Evolutionary conservation across 1,140 invertebrate species (phyloP), one percentile per base, ranked within the genome.

Genomic region (Drosophila tropicalis): DNA sequence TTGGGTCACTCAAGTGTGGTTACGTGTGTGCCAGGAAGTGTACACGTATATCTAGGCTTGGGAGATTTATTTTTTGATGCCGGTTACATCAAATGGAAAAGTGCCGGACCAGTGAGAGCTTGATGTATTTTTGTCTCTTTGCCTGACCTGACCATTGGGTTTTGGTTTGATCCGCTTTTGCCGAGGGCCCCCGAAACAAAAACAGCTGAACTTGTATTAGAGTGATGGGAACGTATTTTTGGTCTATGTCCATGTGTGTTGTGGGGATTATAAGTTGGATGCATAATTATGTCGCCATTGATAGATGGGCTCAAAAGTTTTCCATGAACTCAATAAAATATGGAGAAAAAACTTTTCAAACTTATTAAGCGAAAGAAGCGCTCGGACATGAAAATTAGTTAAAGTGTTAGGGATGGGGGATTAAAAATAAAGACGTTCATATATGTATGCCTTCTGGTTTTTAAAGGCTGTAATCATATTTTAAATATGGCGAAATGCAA

Each of bases 31-130:
- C 68, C 73, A 84, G 84, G 84, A 87, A 87, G 84, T 87, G 71
- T 90, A 81, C 80, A 77, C 15, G 44, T 47, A 47, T 47, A 22
- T 51, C 44, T 51, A 51, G 44, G 44, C 84, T 67, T 64, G 29
- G 39, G 67, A 71, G 84, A 81, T 78, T 89, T 89, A 74, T 70
- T 72, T 70, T 62, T 70, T 70, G 67, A 74, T 81, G 80, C 85
- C 65, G 56, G 32, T 60, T 56, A 89, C 67, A 85, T 87, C 83
- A 86, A 86, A 85, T 70, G 55, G 36, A 5, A 55, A n/a, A 32
- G 15, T 47, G 44, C 44, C 15, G 44, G 44, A 51, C 44, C 9
- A 51, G 36, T 12, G 36, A 39, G 15, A 34, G 47, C 15, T 39
- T 40, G 41, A 62, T 32, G 62, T 34, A 65, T 56, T 65, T 19